These are phyloP conservation scores for Catharus bicknelli DNA, from an alignment of 2,113 vertebrate species.

Conservation along the genomic window DNA sequence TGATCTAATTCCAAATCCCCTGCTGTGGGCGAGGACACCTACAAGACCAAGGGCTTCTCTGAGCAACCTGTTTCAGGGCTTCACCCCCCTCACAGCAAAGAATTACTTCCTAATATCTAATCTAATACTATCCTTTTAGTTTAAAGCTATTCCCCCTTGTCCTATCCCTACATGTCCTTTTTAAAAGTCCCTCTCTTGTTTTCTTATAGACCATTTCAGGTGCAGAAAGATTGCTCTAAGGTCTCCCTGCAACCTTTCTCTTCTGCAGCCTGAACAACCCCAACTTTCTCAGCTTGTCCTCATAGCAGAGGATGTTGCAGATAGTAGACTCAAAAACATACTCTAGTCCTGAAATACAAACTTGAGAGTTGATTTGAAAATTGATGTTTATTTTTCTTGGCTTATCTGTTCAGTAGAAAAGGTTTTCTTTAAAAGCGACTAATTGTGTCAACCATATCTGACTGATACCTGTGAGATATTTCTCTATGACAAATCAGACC, in stretches of 20 bases:
- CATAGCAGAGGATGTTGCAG: background rate
- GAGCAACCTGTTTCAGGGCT: background rate
- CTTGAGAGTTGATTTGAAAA: background rate
- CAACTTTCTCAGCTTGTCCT: background rate
- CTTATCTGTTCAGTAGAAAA: background rate
- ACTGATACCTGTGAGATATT: background rate
- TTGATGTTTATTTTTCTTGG: background rate
- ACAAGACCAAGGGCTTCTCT: background rate
- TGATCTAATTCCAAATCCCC: background rate
- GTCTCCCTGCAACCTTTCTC: background rate
- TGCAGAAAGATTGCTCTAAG: background rate
- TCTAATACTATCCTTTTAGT: background rate
- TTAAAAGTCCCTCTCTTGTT: background rate
- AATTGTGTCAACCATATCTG: background rate
- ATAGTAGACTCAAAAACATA: background rate
- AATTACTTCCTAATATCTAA: background rate
- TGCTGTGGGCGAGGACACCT: accelerated
- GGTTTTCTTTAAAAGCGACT: background rate
- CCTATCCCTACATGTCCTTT: background rate
- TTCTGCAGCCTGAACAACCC: background rate
- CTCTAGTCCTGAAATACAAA: background rate
- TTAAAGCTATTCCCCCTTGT: background rate
- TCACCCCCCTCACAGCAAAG: background rate
- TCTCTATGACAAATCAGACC: background rate
- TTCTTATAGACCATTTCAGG: background rate